phyloP scores from a whole-genome alignment of 1,140 invertebrate species.

The Aporrectodea caliginosa region DNA sequence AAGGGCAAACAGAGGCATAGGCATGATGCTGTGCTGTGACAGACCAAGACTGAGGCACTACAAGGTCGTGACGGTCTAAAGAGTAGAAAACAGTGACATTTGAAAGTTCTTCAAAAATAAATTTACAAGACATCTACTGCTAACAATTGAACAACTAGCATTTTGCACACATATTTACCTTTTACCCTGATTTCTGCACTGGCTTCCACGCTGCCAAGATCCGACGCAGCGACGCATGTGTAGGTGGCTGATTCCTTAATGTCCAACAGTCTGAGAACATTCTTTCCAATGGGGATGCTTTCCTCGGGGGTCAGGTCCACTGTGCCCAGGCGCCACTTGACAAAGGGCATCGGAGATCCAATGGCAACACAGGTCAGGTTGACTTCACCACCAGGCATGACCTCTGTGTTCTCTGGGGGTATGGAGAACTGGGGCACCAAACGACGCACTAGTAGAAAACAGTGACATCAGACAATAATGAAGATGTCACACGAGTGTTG shows the following conservation, averaged over 20 bases:
- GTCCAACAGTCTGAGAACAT: conserved; percentile 78
- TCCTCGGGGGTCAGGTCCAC: conserved; percentile 73
- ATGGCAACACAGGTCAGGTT: conserved; percentile 94
- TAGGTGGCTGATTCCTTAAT: conserved; percentile 91
- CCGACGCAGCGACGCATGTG: conserved; percentile 92
- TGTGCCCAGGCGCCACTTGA: conserved; percentile 85
- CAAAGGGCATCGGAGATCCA: conserved; percentile 93
- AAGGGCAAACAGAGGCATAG: no score
- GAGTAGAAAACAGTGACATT: no score
- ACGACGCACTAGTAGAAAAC: conserved; percentile 67
- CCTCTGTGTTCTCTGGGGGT: conserved; percentile 78
- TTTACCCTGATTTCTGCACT: conserved; percentile 86
- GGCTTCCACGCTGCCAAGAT: conserved; percentile 83
- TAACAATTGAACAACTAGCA: no score
- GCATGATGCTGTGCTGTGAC: no score
- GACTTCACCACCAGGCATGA: conserved; percentile 81
- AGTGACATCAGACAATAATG: no score
- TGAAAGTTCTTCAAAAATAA: no score
- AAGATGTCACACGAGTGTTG: no score
- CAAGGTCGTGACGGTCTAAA: no score
- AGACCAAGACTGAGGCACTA: no score
- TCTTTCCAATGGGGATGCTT: conserved; percentile 60
- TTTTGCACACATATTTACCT: conserved; percentile 76
- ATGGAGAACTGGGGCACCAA: conserved; percentile 92
- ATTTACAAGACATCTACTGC: no score